Percentiles rank a stretch among this genome's conserved stretches.
Conservation (phyloP, 2,888 invertebrate genomes). For the Caenorhabditis becei region DNA sequence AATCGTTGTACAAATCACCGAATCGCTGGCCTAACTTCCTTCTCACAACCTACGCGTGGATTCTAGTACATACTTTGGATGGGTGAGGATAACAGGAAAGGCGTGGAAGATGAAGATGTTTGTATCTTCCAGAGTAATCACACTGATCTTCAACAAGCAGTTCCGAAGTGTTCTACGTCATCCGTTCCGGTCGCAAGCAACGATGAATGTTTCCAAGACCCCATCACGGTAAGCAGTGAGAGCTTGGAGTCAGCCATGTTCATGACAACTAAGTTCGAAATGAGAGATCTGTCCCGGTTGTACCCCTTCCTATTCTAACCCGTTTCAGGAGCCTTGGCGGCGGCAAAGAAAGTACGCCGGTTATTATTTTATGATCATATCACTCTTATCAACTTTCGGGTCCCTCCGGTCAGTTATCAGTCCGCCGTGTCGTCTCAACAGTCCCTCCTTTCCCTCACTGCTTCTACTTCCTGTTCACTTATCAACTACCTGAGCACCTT, state of each 20-base stretch:
- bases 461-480: conserved; percentile 5
- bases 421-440: conserved; percentile 27
- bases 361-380: conserved; percentile 37
- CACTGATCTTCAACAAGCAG: conserved; percentile 67
- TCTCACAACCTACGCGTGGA: conserved; percentile 70
- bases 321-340: conserved; percentile 50
- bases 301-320: neutral
- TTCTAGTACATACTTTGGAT: conserved; percentile 66
- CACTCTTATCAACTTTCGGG: conserved; percentile 4
- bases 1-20: conserved; percentile 29
- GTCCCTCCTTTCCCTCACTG: conserved; percentile 1
- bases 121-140: conserved; percentile 54
- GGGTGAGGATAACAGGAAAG: conserved; percentile 42
- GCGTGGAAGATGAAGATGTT: neutral
- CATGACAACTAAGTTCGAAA: neutral
- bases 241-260: no score
- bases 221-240: conserved; percentile 55
- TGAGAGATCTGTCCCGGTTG: neutral
- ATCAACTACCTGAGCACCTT: neutral
- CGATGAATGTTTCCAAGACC: conserved; percentile 52
- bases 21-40: conserved; percentile 72
- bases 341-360: conserved; percentile 50
- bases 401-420: conserved; percentile 33
- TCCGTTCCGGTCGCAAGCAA: conserved; percentile 54
- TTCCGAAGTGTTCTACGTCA: conserved; percentile 61